Evolutionary conservation across 2,113 vertebrate genomes (phyloP), one percentile per base, ranked within the genome.

Genomic region (Maccullochella peelii): DNA sequence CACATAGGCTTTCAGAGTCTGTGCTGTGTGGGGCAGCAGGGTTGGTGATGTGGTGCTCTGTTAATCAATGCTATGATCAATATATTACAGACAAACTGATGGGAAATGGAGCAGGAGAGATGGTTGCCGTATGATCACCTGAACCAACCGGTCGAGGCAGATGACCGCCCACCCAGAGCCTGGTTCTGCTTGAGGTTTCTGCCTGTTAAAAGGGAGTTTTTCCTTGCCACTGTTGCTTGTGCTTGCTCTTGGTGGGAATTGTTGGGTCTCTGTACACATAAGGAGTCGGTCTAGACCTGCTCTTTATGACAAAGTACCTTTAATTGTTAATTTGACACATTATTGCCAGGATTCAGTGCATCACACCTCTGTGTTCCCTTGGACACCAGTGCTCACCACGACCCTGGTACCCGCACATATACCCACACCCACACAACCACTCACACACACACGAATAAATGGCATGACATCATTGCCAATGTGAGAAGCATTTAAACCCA

Each of bases 1-100:
- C 52, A 66, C 36, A 62, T 14, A 71, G 47, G 85, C 82, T 87
- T 85, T 87, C 49, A 75, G 63, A 36, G 77, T 73, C 63, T 59
- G 74, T 59, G 25, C 52, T 18, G 15, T 42, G 33, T 23, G 73
- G 59, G 85, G 77, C 74, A 82, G 78, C 68, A 47, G 82, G 82
- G 58, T 78, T 79, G 73, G 68, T 69, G 73, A 67, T 77, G 77
- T 75, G 87, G 85, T 62, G 90, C 76, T 82, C 89, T 83, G 78
- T 33, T 27, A 87, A 92, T 94, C 92, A 71, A 92, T 93, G 70
- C 52, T 38, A 21, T 55, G 63, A 94, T 94, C 92, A 85, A 94
- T 94, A 83, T 77, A 83, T 88, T 71, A 84, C 84, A 74, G 49
- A 82, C 79, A 79, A 71, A 76, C 73, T 71, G 82, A 74, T 74